Base-by-base conservation (phyloP, 2,113 vertebrate species). In the Proterorhinus semilunaris region DNA sequence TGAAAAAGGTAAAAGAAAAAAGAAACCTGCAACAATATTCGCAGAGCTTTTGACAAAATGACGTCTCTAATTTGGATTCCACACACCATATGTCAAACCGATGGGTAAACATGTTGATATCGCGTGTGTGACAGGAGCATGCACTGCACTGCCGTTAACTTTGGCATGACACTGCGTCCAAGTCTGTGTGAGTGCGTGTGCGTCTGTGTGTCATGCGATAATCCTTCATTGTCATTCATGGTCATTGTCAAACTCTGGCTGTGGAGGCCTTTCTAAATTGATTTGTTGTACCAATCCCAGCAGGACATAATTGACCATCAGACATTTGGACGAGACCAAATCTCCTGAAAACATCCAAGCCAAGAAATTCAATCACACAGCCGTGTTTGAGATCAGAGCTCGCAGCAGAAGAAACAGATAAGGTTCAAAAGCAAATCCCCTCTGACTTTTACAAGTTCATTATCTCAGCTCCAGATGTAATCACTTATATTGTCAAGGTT, bases 241-340 rank as follows among this genome's bases (percentile, higher is more conserved):
- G 73, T 76, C 67, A 58, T 68, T 57, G 58, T 17, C 64, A 10
- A 61, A 65, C 73, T 67, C 49, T 59, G 42, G 3, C 2, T 11
- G 16, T 21, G 59, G 64, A 52, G n/a, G 58, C 62, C 42, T 58
- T 16, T 68, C 48, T 51, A 74, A 76, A 83, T 79, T 61, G 73
- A 76, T 79, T 83, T 17, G 70, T 58, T 73, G 58, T 57, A 68
- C 50, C 64, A 70, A 65, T 65, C 61, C 46, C 64, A 65, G 62
- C 66, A 21, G 74, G 59, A 68, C 70, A 7, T 79, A 74, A 83
- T 61, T 61, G 66, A 79, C 66, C 66, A 75, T 76, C 69, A 71
- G 66, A 69, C 7, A 11, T 8, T 10, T 50, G 47, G 53, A 44
- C 21, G 62, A 42, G n/a, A 45, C 44, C 43, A 63, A 63, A 48